phyloP scores from a whole-genome alignment of 2,888 invertebrate species.

The Tetheella fluctuosa region DNA sequence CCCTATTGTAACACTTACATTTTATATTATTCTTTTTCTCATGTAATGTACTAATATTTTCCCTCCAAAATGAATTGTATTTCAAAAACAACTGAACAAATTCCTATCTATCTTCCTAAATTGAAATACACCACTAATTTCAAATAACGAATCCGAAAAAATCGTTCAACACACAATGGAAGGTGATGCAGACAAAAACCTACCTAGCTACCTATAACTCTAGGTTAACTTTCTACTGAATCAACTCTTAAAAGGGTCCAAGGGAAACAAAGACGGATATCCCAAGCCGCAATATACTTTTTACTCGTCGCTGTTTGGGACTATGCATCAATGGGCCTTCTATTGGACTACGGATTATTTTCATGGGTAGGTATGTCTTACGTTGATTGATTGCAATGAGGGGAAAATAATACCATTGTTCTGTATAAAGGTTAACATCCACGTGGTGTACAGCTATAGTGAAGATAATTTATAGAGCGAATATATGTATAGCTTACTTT shows the following conservation, averaged over 20 bases:
- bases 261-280: not conserved
- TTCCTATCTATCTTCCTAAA: too few species aligned
- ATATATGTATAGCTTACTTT: too few species aligned
- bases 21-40: too few species aligned
- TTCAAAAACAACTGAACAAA: too few species aligned
- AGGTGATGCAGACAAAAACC: not conserved
- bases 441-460: not conserved
- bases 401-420: constrained; percentile 22
- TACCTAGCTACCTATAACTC: not conserved
- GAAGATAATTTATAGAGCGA: not conserved
- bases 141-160: too few species aligned
- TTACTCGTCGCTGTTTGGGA: not conserved
- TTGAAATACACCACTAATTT: too few species aligned
- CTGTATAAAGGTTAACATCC: not conserved
- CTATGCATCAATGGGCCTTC: constrained; percentile 23
- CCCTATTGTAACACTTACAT: too few species aligned
- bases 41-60: too few species aligned
- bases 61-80: too few species aligned
- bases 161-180: too few species aligned
- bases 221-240: not conserved
- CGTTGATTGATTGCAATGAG: constrained; percentile 21
- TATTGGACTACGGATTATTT: constrained; percentile 18
- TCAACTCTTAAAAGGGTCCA: not conserved
- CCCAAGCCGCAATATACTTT: not conserved
- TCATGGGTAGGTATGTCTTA: constrained; percentile 7